These are phyloP conservation scores for Brachylomia viminalis DNA, from an alignment of 2,888 invertebrate species.

Conservation along the genomic window DNA sequence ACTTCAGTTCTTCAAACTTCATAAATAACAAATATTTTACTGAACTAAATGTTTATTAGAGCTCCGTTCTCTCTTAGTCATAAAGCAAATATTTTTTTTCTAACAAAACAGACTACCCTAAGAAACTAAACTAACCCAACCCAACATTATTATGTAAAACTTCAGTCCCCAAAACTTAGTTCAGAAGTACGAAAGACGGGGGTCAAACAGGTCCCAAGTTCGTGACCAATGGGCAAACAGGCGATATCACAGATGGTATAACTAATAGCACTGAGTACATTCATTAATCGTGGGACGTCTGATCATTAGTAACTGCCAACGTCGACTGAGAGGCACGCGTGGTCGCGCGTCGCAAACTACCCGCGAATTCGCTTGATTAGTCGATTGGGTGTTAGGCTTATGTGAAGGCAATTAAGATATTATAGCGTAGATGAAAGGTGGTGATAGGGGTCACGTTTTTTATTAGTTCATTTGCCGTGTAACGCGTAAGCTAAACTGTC, in stretches of 20 bases:
- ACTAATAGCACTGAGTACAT: slow-evolving; percentile 53
- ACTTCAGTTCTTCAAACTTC: too few relatives aligned
- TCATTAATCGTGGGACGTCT: slow-evolving; percentile 62
- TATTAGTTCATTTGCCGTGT: neutral
- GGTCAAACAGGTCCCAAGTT: slow-evolving; percentile 50
- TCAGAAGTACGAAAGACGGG: slow-evolving; percentile 22
- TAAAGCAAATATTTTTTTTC: neutral
- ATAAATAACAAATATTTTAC: too few relatives aligned
- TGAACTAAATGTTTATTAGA: neutral
- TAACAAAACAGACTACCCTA: neutral
- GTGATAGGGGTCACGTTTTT: neutral
- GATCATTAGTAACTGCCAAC: slow-evolving; percentile 67
- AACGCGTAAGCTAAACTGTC: too few relatives aligned
- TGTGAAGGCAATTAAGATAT: slow-evolving; percentile 36
- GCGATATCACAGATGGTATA: slow-evolving; percentile 55
- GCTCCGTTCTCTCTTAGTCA: neutral
- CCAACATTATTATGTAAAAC: slow-evolving; percentile 22
- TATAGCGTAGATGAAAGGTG: neutral
- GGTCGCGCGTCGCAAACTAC: slow-evolving; percentile 40
- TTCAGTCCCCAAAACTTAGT: slow-evolving; percentile 45
- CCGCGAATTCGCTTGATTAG: slow-evolving; percentile 32
- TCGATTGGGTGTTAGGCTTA: slow-evolving; percentile 2
- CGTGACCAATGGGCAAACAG: slow-evolving; percentile 50
- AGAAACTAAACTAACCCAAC: neutral
- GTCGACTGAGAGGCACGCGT: slow-evolving; percentile 48